A percentile compares a stretch with the other conserved stretches of the same genome.
Evolutionary conservation across 2,888 invertebrate genomes (phyloP).

Genomic region (Hipparchia sbordonii): DNA sequence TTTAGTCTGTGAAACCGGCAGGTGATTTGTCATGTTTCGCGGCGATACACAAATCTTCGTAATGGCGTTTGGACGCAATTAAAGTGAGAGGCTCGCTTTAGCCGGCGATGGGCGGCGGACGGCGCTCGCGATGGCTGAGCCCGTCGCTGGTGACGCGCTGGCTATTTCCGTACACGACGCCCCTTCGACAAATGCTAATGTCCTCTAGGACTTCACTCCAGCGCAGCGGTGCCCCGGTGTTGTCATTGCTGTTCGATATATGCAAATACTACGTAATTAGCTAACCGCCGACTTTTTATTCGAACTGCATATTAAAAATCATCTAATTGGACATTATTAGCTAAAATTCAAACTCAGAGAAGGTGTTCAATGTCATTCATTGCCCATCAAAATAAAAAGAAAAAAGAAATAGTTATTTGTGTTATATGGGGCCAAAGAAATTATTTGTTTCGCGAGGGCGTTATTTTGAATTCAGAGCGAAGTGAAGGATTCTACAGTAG

Average conservation of each 20-base stretch:
- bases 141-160: conserved; percentile 72
- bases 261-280: neutral
- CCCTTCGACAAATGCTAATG: conserved; percentile 80
- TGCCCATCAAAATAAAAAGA: too few species aligned
- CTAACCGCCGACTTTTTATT: too few species aligned
- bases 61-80: conserved; percentile 72
- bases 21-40: conserved; percentile 67
- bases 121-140: conserved; percentile 57
- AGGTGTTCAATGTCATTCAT: too few species aligned
- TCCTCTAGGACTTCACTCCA: conserved; percentile 78
- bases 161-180: conserved; percentile 76
- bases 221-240: conserved; percentile 56
- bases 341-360: too few species aligned
- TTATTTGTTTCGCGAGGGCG: too few species aligned
- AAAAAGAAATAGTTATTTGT: too few species aligned
- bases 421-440: too few species aligned
- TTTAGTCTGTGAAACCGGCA: conserved; percentile 39
- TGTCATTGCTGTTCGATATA: conserved; percentile 47
- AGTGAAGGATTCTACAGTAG: too few species aligned
- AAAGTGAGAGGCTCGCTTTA: conserved; percentile 69
- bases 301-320: too few species aligned
- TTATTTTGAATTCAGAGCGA: too few species aligned
- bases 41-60: conserved; percentile 75
- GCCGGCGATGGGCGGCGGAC: conserved; percentile 58
- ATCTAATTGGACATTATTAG: too few species aligned